These are phyloP conservation scores for Chromoteleia sp. DNA, from an alignment of 2,888 invertebrate species.

Conservation along the genomic window DNA sequence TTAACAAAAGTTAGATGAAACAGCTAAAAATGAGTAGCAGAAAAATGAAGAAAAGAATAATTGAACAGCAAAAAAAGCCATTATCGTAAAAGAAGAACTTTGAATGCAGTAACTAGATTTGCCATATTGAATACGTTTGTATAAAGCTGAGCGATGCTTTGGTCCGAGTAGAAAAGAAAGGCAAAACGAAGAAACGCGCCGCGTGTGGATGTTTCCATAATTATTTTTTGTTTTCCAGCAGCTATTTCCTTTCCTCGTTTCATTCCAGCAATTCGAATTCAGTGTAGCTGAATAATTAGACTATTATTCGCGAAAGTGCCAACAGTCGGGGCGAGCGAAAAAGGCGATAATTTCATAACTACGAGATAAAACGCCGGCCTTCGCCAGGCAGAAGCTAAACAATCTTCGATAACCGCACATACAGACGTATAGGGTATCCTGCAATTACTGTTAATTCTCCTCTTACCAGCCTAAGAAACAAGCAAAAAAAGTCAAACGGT, in stretches of 20 bases:
- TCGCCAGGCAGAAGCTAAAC: constrained; percentile 36
- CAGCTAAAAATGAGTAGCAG: too few relatives aligned
- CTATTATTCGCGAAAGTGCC: constrained; percentile 15
- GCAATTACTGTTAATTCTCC: constrained; percentile 60
- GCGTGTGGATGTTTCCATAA: constrained; percentile 24
- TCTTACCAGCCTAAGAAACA: constrained; percentile 32
- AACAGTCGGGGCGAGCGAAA: constrained; percentile 1
- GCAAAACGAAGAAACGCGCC: constrained; percentile 26
- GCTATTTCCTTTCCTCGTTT: background rate
- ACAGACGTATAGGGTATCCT: constrained; percentile 34
- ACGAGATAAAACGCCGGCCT: constrained; percentile 29
- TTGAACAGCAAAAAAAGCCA: too few relatives aligned
- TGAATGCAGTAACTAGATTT: background rate
- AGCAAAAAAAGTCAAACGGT: constrained; percentile 38
- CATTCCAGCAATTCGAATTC: constrained; percentile 17
- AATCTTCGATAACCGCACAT: constrained; percentile 35
- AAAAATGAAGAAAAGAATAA: too few relatives aligned
- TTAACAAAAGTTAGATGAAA: too few relatives aligned
- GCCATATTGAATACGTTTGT: too few relatives aligned
- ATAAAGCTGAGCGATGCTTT: constrained; percentile 18
- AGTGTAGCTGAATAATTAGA: constrained; percentile 33
- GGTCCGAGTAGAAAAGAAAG: constrained; percentile 23
- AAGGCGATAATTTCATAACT: constrained; percentile 40
- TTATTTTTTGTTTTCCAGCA: constrained; percentile 18
- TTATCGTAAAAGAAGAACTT: background rate